Base-by-base conservation (phyloP, 35 echinoderm and acorn worm species). In the Amphiura filiformis region DNA sequence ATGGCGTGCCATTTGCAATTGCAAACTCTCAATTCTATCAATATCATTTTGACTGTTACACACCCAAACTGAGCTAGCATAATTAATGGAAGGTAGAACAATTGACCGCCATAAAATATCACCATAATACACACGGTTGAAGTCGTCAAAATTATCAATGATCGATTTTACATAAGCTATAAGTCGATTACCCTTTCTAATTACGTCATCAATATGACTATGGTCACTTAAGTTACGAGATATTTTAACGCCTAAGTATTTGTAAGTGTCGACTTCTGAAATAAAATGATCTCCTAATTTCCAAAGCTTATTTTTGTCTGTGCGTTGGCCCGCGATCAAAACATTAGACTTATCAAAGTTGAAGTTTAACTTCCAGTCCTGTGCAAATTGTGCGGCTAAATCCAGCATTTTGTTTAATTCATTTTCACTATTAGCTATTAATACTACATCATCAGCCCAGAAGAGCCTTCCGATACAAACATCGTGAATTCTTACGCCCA, bases 391-490 rank as follows among this genome's bases (percentile, higher is more conserved):
- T 15, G 79, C 37, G 38, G 79, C 79, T 11, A 81, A 33, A 39
- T 81, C 79, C 3, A 81, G 37, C 79, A 81, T 81, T 22, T 81
- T 38, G 31, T 37, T 39, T 41, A 81, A 81, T 40, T 81, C 78
- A 79, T 79, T 22, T 81, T 81, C 37, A 40, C 26, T 39, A 39
- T 81, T 81, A 26, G 79, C 37, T 37, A 81, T 13, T 39, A 40
- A 32, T 13, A 80, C 41, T 17, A 47, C 41, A 47, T 47, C 41
- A 17, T 47, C 41, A 47, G 41, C 41, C 41, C 41, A 47, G 37
- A 81, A 81, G 36, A 81, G 39, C 1, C 79, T 33, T 39, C 79
- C 79, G 9, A 40, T 81, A 37, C 35, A 81, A n/a, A 26, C 42
- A 18, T 39, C 37, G 28, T 81, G 38, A 31, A 81, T 40, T 36